These are phyloP conservation scores for Urocolius indicus DNA, from an alignment of 2,113 vertebrate genomes.

Conservation along the genomic window DNA sequence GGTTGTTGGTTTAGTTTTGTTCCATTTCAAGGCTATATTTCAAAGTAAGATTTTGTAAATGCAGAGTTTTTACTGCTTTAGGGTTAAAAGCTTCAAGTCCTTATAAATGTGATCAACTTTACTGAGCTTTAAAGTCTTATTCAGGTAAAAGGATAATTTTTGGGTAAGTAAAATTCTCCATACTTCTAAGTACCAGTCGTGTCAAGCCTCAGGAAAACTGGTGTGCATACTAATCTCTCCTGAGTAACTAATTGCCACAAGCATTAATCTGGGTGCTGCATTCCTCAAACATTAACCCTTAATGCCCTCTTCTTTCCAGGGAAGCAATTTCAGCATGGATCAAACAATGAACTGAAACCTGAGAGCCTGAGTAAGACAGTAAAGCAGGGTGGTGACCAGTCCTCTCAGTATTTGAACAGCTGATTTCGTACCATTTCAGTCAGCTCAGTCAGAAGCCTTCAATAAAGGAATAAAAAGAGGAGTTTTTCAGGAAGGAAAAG, in stretches of 20 bases:
- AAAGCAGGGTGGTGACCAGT: not conserved
- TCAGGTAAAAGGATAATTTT: not conserved
- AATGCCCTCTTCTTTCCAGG: not conserved
- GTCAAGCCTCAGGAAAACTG: constrained; percentile 18
- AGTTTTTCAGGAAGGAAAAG: not conserved
- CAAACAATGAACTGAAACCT: not conserved
- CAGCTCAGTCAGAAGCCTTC: not conserved
- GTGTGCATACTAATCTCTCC: not conserved
- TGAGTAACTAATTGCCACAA: not conserved
- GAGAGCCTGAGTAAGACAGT: not conserved
- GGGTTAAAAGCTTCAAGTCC: not conserved
- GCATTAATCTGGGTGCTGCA: not conserved
- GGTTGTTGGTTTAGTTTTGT: not conserved
- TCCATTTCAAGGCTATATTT: not conserved
- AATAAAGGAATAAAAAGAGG: not conserved
- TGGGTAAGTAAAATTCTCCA: not conserved
- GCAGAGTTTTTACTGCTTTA: not conserved
- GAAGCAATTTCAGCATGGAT: not conserved
- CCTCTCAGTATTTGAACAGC: not conserved
- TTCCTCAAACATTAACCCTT: constrained; percentile 35
- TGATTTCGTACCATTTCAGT: not conserved
- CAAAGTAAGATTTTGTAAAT: not conserved
- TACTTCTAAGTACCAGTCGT: not conserved
- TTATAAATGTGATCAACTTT: not conserved
- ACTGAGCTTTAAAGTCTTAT: not conserved